Evolutionary conservation across 2,113 vertebrate species (phyloP), one percentile per base, ranked within the genome.

Genomic region (Corynorhinus townsendii): DNA sequence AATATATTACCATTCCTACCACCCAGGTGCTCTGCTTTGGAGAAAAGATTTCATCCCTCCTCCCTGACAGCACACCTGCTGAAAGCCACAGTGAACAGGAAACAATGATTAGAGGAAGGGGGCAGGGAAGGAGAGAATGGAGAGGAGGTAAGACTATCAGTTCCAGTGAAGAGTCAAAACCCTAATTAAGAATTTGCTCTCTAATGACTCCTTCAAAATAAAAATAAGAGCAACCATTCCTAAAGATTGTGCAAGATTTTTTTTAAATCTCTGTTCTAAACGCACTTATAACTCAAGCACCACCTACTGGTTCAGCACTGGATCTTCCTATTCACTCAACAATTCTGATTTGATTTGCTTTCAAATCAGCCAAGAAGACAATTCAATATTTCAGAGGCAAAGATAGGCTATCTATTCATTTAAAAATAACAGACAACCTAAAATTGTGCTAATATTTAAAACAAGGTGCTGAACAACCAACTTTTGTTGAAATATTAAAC

Each of bases 261-360:
- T 59, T 83, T 84, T 33, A 59, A 85, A 77, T 2, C 71, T 81
- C 28, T 94, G 16, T 75, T 92, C 38, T 91, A 82, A 94, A 75
- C 86, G 95, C 95, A 93, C 84, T 97, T 95, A 83, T 86, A 95
- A 95, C 92, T 95, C 86, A 97, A 96, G 81, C 71, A 88, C 96
- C 96, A 59, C 1, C 0, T 90, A 62, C 68, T 94, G 94, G 95
- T 80, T 93, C 81, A 62, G 69, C 17, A 73, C 73, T 96, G 69
- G 75, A 93, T 72, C 94, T 85, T 92, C 88, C 92, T 72, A 94
- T 7, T n/a, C 47, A 82, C n/a, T n/a, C 72, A 47, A 76, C 9
- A 16, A 59, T 73, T 93, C 35, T 59, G 35, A 28, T 71, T 93
- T 62, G 77, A 96, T 95, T 72, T 72, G 77, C 68, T 80, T 89